A percentile compares a stretch with the other conserved stretches of the same genome.
Conservation (phyloP, 2,113 vertebrate species). For the Labeo rohita region DNA sequence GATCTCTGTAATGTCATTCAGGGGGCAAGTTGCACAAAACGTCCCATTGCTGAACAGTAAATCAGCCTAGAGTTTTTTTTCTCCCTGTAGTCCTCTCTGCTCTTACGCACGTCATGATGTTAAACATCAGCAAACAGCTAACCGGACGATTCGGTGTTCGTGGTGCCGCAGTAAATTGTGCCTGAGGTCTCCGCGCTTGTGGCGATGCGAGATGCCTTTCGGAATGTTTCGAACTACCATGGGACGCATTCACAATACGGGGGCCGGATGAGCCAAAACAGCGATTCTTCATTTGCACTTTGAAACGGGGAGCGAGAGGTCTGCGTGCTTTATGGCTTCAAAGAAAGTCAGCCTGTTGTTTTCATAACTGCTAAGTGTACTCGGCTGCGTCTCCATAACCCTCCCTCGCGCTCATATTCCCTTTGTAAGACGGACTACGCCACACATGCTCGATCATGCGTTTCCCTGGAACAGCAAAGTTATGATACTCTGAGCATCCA, state of each 20-base stretch:
- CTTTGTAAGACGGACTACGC: constrained; percentile 19
- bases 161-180: constrained; percentile 41
- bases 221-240: constrained; percentile 60
- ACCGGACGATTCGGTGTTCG: constrained; percentile 43
- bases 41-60: constrained; percentile 26
- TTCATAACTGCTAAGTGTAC: constrained; percentile 61
- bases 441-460: constrained; percentile 39
- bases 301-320: constrained; percentile 49
- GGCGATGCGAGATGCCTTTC: constrained; percentile 49
- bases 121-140: constrained; percentile 65
- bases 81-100: constrained; percentile 54
- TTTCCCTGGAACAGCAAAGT: constrained; percentile 42
- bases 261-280: constrained; percentile 41
- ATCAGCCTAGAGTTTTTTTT: constrained; percentile 12
- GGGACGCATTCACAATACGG: constrained; percentile 60
- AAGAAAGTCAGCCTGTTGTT: constrained; percentile 59
- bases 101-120: constrained; percentile 48
- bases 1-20: constrained; percentile 45
- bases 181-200: constrained; percentile 52
- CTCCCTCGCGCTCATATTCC: constrained; percentile 49
- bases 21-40: constrained; percentile 41
- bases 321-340: constrained; percentile 55
- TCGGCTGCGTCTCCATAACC: constrained; percentile 50
- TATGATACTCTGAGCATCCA: constrained; percentile 48
- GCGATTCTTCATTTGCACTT: constrained; percentile 53